Conservation (phyloP, 2,797 vertebrate genomes). For the Chelidonichthys spinosus region DNA sequence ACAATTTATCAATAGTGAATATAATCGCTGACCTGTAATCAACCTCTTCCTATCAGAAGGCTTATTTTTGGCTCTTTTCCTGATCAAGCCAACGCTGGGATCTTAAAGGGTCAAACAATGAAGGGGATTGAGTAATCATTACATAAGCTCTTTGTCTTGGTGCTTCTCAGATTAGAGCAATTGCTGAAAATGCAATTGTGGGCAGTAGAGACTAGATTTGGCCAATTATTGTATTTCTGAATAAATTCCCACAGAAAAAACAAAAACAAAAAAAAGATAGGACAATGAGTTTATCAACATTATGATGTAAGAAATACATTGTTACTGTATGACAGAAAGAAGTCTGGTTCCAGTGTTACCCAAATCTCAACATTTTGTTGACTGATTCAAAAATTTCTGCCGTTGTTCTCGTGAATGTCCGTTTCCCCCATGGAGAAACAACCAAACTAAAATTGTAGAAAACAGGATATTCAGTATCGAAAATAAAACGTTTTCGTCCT, state of each 20-base stretch:
- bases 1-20: conserved; percentile 41
- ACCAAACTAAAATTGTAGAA: background rate
- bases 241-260: conserved; percentile 55
- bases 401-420: background rate
- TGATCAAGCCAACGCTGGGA: conserved; percentile 37
- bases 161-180: conserved; percentile 68
- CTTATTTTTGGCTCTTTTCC: conserved; percentile 65
- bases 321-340: conserved; percentile 15
- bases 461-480: background rate
- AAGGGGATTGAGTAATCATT: conserved; percentile 51
- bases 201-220: conserved; percentile 32
- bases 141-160: conserved; percentile 70
- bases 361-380: background rate
- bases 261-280: conserved; percentile 26
- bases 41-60: conserved; percentile 17
- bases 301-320: no score
- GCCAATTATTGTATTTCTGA: conserved; percentile 36
- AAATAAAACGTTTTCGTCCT: background rate
- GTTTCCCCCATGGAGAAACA: background rate
- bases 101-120: conserved; percentile 38
- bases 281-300: conserved; percentile 39
- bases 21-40: conserved; percentile 37
- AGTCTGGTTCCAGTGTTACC: background rate
- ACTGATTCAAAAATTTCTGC: background rate
- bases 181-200: conserved; percentile 67